Evolutionary conservation across 2,888 invertebrate genomes (phyloP).

Genomic region (Alentia gelatinosa): DNA sequence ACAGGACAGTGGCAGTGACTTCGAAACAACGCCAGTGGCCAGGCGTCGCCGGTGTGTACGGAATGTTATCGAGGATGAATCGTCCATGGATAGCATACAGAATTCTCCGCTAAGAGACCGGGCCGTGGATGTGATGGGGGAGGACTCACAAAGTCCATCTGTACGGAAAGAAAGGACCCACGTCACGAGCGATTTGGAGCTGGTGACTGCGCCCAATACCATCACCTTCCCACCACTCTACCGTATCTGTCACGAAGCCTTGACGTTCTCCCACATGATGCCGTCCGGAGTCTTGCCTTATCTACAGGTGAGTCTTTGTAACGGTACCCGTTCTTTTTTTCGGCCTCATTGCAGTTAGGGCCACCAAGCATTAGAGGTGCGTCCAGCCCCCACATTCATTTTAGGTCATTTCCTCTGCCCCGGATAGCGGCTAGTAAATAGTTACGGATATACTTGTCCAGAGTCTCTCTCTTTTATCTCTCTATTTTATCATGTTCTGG

Average conservation of each 20-base stretch:
- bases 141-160: neutral
- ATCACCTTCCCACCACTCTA: neutral
- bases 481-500: too few relatives aligned
- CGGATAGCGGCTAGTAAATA: too few relatives aligned
- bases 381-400: too few relatives aligned
- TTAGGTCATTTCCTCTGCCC: too few relatives aligned
- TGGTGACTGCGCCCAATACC: neutral
- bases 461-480: too few relatives aligned
- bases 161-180: neutral
- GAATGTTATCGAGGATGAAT: conserved; percentile 40
- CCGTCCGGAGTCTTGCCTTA: neutral
- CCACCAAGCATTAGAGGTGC: neutral
- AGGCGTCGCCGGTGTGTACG: neutral
- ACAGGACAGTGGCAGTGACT: conserved; percentile 37
- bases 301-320: neutral
- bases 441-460: too few relatives aligned
- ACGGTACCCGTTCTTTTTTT: neutral
- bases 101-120: neutral
- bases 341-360: neutral
- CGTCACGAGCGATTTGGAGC: neutral
- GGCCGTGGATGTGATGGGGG: neutral
- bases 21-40: neutral
- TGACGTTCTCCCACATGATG: neutral
- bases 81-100: conserved; percentile 26
- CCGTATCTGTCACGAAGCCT: neutral